phyloP scores from a whole-genome alignment of 2,797 vertebrate species.

The Myotis pilosus region DNA sequence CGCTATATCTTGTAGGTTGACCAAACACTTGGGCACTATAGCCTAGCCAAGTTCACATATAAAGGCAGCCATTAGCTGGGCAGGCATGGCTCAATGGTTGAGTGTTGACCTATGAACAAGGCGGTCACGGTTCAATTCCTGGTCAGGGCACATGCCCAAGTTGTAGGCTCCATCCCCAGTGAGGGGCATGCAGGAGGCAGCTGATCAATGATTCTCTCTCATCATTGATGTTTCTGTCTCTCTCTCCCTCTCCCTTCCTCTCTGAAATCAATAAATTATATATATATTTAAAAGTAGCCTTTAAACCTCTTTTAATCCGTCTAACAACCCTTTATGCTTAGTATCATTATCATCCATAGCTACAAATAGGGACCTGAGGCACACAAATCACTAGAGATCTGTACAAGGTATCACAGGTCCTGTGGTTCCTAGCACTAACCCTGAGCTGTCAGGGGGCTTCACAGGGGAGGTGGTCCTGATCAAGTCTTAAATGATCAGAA shows the following conservation, averaged over 20 bases:
- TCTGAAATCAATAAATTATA: no score
- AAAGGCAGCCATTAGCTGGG: background rate
- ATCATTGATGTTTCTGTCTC: no score
- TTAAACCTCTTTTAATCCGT: background rate
- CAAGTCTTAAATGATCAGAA: background rate
- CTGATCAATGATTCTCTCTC: no score
- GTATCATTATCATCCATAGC: background rate
- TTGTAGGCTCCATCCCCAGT: no score
- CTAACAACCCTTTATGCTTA: background rate
- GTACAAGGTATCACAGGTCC: no score
- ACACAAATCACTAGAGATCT: accelerated
- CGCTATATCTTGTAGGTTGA: background rate
- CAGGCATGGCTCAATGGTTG: no score
- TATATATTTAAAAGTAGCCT: no score
- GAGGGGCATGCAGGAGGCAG: no score
- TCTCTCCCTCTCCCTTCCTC: no score
- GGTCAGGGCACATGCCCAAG: no score
- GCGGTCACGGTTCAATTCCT: no score
- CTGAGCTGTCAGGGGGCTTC: background rate
- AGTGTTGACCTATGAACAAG: no score
- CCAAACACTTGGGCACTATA: background rate
- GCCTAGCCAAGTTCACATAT: background rate
- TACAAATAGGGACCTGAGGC: background rate
- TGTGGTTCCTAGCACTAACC: background rate
- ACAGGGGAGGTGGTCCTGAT: background rate